These are phyloP conservation scores for Sipunculus nudus DNA, from an alignment of 2,888 invertebrate species.

Conservation along the genomic window DNA sequence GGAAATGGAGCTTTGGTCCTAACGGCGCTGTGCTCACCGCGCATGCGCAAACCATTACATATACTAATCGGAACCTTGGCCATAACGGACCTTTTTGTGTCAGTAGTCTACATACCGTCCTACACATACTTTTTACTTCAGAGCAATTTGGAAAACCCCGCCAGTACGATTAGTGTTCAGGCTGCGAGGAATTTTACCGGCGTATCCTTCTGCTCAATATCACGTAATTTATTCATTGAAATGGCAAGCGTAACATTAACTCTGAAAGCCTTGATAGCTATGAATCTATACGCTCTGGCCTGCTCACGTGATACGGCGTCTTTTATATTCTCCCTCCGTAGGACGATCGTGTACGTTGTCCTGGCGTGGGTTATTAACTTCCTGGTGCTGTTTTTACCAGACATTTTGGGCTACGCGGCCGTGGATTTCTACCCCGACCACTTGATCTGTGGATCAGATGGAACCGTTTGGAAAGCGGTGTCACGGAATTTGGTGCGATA, in stretches of 20 bases:
- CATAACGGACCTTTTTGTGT: conserved; percentile 24
- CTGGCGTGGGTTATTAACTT: conserved; percentile 25
- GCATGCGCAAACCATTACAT: conserved; percentile 23
- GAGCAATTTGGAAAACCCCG: conserved; percentile 3
- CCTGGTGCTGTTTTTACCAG: conserved; percentile 25
- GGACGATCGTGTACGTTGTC: conserved; percentile 8
- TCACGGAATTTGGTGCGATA: too few species aligned
- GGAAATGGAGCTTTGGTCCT: conserved; percentile 28
- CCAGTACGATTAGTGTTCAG: too few species aligned
- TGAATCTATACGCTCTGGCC: conserved; percentile 22
- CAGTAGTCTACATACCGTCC: conserved; percentile 31
- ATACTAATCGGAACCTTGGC: conserved; percentile 23
- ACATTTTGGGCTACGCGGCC: conserved; percentile 11
- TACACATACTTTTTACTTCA: conserved; percentile 34
- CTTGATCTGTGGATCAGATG: background rate
- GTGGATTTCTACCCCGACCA: conserved; percentile 32
- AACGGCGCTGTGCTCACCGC: conserved; percentile 18
- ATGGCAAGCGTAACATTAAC: conserved; percentile 27
- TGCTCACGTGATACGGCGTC: conserved; percentile 11
- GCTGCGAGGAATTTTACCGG: too few species aligned
- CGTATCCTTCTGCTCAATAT: conserved; percentile 5
- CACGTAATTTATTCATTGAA: conserved; percentile 24
- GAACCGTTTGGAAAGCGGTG: background rate
- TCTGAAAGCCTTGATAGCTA: conserved; percentile 25
- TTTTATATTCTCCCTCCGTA: conserved; percentile 11